These are phyloP conservation scores for Ommatoiulus sabulosus DNA, from an alignment of 2,888 invertebrate genomes.

Conservation along the genomic window DNA sequence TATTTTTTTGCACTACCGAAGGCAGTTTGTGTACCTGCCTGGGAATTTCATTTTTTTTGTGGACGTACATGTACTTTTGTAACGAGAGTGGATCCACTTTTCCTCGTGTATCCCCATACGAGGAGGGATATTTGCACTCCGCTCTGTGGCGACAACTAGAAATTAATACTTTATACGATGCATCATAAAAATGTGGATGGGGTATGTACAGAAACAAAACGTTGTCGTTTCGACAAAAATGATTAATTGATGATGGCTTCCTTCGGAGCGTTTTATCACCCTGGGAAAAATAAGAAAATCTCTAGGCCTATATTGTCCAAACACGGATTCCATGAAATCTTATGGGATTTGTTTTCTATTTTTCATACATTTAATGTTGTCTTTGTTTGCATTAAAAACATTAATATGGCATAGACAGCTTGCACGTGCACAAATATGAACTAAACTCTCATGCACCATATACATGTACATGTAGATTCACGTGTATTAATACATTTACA, in stretches of 20 bases:
- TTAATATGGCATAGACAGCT: too few relatives aligned
- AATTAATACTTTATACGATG: slow-evolving; percentile 34
- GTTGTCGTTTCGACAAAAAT: slow-evolving; percentile 34
- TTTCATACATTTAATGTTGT: not conserved
- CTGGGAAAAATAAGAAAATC: slow-evolving; percentile 1
- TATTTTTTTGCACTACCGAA: slow-evolving; percentile 35
- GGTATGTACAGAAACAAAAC: slow-evolving; percentile 10
- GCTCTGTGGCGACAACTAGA: not conserved
- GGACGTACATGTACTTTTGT: not conserved
- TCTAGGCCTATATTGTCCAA: not conserved
- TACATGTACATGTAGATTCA: too few relatives aligned
- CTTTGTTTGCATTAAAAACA: not conserved
- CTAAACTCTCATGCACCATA: too few relatives aligned
- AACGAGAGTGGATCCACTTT: slow-evolving; percentile 2
- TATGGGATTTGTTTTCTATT: not conserved
- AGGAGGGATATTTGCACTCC: slow-evolving; percentile 6
- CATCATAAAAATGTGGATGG: slow-evolving; percentile 28
- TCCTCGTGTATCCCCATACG: not conserved
- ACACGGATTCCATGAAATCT: not conserved
- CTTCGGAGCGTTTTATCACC: slow-evolving; percentile 1
- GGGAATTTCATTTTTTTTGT: slow-evolving; percentile 15
- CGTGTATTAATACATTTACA: too few relatives aligned
- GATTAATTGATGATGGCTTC: not conserved
- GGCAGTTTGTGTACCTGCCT: slow-evolving; percentile 7
- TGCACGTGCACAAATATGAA: too few relatives aligned